Conservation (phyloP, 2,888 invertebrate species). For the Coelinius sp. region DNA sequence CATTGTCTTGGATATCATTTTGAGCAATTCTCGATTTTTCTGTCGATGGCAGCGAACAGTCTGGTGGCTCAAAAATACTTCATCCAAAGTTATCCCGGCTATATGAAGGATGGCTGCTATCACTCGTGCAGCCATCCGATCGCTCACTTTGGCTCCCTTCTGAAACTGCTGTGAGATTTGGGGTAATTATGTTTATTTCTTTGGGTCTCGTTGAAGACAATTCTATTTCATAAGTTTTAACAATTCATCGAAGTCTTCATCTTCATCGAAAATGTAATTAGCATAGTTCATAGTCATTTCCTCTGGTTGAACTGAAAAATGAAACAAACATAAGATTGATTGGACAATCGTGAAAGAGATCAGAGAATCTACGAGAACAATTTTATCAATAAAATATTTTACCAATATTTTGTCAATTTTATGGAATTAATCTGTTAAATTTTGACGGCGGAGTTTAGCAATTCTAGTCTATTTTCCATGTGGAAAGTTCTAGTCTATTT, state of each 20-base stretch:
- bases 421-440: too few species aligned
- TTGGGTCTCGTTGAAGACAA: neutral
- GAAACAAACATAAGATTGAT: neutral
- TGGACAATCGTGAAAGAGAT: neutral
- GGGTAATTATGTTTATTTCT: neutral
- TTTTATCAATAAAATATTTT: neutral
- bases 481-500: too few species aligned
- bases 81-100: neutral
- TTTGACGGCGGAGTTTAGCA: too few species aligned
- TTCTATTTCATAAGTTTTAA: neutral
- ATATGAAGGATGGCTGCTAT: neutral
- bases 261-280: neutral
- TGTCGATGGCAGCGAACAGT: neutral
- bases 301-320: neutral
- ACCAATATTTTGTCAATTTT: too few species aligned
- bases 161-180: neutral
- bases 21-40: neutral
- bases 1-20: neutral
- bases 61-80: neutral
- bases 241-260: neutral
- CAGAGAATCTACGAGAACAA: neutral
- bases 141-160: neutral
- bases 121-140: neutral
- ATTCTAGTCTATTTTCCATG: too few species aligned
- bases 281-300: neutral